phyloP scores from a whole-genome alignment of 2,888 invertebrate genomes.

The Brachypterus glaber region DNA sequence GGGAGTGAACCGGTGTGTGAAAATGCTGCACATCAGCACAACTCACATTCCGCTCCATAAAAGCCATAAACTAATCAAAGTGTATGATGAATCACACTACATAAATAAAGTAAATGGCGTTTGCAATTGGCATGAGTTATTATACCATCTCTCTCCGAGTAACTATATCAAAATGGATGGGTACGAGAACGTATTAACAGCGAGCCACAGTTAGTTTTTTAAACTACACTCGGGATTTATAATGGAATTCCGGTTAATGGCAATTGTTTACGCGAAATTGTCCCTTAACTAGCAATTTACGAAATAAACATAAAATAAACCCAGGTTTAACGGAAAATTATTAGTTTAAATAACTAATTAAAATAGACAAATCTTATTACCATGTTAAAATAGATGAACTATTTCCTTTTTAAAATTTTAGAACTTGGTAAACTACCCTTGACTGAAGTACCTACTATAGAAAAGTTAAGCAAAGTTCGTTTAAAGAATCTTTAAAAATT shows the following conservation, averaged over 20 bases:
- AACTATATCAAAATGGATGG: constrained; percentile 42
- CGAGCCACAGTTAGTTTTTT: constrained; percentile 30
- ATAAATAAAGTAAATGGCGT: constrained; percentile 45
- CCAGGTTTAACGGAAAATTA: no score
- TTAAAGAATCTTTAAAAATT: no score
- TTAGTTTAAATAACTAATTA: no score
- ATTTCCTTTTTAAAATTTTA: no score
- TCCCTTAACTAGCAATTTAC: no score
- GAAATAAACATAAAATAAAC: no score
- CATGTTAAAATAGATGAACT: no score
- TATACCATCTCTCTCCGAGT: constrained; percentile 42
- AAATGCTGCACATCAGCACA: constrained; percentile 36
- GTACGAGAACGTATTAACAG: constrained; percentile 33
- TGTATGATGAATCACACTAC: constrained; percentile 43
- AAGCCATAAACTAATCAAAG: constrained; percentile 45
- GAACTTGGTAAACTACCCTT: no score
- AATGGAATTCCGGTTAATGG: constrained; percentile 37
- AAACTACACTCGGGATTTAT: constrained; percentile 33
- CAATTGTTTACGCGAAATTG: no score
- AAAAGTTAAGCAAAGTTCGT: no score
- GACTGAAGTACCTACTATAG: no score
- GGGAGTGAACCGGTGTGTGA: constrained; percentile 32
- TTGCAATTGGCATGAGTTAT: constrained; percentile 45
- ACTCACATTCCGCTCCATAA: constrained; percentile 41
- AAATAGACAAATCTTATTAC: no score